Conservation (phyloP, 2,888 invertebrate species). For the Heterodera filipjevi region DNA sequence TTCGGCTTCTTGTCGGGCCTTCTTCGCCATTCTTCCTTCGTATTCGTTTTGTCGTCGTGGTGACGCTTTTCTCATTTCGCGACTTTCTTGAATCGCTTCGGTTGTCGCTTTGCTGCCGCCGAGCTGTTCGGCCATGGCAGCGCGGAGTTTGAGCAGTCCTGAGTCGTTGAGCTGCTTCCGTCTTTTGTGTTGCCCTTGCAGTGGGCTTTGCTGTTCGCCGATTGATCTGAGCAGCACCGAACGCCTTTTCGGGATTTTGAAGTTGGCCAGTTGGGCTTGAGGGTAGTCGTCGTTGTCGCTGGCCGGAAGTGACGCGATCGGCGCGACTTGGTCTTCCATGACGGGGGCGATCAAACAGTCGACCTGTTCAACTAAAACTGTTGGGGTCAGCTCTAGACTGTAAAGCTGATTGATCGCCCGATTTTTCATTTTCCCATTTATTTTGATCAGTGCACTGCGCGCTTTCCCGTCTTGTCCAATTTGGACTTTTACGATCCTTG, state of each 20-base stretch:
- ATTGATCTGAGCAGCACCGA: background rate
- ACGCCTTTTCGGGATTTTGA: background rate
- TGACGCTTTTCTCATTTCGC: background rate
- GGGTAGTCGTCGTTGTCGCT: background rate
- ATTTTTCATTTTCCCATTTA: background rate
- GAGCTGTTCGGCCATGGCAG: background rate
- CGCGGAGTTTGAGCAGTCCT: background rate
- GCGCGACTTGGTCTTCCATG: too few relatives aligned
- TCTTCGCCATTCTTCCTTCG: background rate
- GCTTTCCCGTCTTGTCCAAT: background rate
- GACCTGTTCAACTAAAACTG: too few relatives aligned
- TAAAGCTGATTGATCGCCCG: background rate
- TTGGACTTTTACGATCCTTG: background rate
- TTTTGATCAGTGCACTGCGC: background rate
- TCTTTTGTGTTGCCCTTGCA: background rate
- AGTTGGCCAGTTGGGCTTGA: background rate
- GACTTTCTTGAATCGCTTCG: background rate
- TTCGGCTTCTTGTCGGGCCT: background rate
- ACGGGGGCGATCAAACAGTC: background rate
- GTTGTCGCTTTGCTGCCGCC: background rate
- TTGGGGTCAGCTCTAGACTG: background rate
- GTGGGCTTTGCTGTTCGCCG: background rate
- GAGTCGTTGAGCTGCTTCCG: background rate
- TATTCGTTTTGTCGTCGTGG: background rate
- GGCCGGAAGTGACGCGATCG: background rate